Base-by-base conservation (phyloP, 2,797 vertebrate genomes). In the Arnoldichthys spilopterus region DNA sequence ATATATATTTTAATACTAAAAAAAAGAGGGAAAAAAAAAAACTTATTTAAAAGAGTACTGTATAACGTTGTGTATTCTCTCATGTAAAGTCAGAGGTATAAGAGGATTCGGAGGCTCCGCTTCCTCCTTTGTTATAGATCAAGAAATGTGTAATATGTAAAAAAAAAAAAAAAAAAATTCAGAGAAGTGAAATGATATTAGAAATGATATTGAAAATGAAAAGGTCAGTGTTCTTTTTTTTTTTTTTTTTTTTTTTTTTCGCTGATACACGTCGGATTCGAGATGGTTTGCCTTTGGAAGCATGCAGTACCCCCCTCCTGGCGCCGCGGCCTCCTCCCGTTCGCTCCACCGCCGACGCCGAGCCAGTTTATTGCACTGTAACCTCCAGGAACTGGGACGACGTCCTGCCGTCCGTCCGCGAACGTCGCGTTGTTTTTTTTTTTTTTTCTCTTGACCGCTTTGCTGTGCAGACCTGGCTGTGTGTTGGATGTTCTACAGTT, bases 41-140 rank as follows among this genome's bases (percentile, higher is more conserved):
- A n/a, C n/a, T 76, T 95, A 94, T 95, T 95, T 95, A 95, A 94
- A 93, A 92, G 91, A 93, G 93, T 94, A 93, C 92, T 94, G 92
- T 94, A 93, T 94, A 92, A 94, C 91, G 3, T 91, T 93, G 91
- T 91, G 91, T 92, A 92, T 92, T 91, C 92, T 93, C 90, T 93
- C 91, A 84, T 94, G 90, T 94, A 92, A 93, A 89, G 85, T 86
- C 84, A 91, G 90, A 92, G 92, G 90, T 93, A 91, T 92, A 93
- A 90, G 88, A 90, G 89, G 91, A 89, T 92, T 90, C 87, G 77
- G 85, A 86, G 85, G 86, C 77, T 83, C 16, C 74, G 88, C 80
- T 82, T 78, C 78, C 83, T 83, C 85, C 83, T 74, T 80, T 94
- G 91, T 92, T n/a, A 91, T 91, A 93, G 90, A 92, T 91, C 92